Base-by-base conservation (phyloP, 2,113 vertebrate species). In the Passer montanus region DNA sequence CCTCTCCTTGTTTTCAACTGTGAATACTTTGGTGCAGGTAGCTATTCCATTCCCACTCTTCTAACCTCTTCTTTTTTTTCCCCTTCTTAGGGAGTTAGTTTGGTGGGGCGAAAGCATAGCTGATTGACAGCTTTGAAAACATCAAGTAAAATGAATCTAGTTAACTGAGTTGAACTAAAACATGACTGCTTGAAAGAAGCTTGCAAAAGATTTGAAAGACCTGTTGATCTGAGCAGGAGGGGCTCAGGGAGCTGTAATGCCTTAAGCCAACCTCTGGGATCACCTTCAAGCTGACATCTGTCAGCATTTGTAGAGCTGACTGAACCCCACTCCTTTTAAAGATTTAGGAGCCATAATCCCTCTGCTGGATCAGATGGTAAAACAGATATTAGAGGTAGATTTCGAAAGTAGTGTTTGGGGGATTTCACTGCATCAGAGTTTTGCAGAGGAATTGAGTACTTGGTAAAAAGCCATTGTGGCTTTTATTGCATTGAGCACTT, bases 271-370 rank as follows among this genome's bases (percentile, higher is more conserved):
- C 68, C 69, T 60, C 60, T 86, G 72, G 77, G 95, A 93, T 96
- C 83, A 52, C 56, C 88, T 87, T 93, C 90, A 86, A 39, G 77
- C 55, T 94, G 94, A 95, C 72, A 93, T 86, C 80, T 8, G 0
- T 92, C 73, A 89, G 49, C 58, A 39, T 93, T 87, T 5, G 3
- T 44, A 56, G 89, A 63, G 68, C 66, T 58, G 83, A 47, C 73
- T 87, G 83, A 94, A 72, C 64, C 64, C n/a, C 9, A 10, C 64
- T 93, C 68, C 83, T 90, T 94, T 96, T 90, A 94, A 96, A 84
- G 92, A 59, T 68, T 88, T 66, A 87, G 24, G 21, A 69, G 16
- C 68, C 2, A 0, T 94, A 94, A 94, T 95, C 88, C 83, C 69
- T 88, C 9, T 3, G 64, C 66, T 87, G 83, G 86, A 92, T 95